Evolutionary conservation across 2,113 vertebrate genomes (phyloP).

Genomic region (Anguilla japonica): DNA sequence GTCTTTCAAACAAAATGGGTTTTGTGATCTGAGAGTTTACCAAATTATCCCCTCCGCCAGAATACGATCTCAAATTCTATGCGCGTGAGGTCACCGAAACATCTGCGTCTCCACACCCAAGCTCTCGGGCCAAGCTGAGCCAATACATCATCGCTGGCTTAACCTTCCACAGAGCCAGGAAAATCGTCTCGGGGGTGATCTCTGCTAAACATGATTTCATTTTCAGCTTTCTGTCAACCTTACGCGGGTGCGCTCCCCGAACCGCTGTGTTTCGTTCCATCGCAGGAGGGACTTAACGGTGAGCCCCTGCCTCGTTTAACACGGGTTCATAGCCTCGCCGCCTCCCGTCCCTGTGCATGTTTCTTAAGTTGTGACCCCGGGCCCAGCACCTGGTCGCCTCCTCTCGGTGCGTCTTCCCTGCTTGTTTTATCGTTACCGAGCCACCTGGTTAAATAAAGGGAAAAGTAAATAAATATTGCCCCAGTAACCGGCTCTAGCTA

Average conservation of each 20-base stretch:
- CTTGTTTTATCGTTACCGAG: background rate
- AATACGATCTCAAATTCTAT: conserved; percentile 37
- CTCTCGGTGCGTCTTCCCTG: background rate
- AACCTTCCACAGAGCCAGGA: conserved; percentile 19
- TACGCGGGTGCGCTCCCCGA: background rate
- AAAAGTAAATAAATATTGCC: background rate
- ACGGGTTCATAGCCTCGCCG: background rate
- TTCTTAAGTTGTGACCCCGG: conserved; percentile 12
- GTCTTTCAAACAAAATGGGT: conserved; percentile 25
- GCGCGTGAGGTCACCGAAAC: conserved; percentile 53
- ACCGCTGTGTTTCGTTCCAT: background rate
- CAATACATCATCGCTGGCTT: conserved; percentile 26
- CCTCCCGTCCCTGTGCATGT: background rate
- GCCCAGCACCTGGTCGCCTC: conserved; percentile 1
- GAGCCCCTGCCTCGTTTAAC: background rate
- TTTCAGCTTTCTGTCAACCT: conserved; percentile 12
- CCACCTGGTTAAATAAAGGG: background rate
- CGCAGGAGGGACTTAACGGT: background rate
- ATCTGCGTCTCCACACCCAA: conserved; percentile 50
- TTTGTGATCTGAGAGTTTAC: conserved; percentile 29
- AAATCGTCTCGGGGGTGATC: conserved; percentile 11
- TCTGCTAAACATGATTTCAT: conserved; percentile 27
- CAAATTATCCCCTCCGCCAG: conserved; percentile 38
- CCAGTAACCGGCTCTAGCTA: background rate
- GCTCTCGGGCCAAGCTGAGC: conserved; percentile 27